Percentiles rank a stretch among this genome's conserved stretches.
phyloP scores from a whole-genome alignment of 2,113 vertebrate genomes.

The Thamnophis sirtalis region DNA sequence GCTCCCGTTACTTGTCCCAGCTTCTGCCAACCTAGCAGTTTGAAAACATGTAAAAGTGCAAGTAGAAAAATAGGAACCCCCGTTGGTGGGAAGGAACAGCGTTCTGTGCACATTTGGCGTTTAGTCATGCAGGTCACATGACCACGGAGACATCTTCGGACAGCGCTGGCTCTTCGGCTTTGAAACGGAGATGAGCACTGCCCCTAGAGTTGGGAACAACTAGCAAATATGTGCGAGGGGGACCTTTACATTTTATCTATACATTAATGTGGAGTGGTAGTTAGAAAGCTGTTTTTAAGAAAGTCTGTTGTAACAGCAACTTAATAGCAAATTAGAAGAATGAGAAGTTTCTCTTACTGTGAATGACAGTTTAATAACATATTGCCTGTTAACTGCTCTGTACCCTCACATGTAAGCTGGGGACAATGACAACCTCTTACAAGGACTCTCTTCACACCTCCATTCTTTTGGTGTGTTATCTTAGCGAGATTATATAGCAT shows the following conservation, averaged over 20 bases:
- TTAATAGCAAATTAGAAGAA: slow-evolving; percentile 14
- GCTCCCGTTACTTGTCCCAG: too few species aligned
- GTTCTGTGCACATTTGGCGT: too few species aligned
- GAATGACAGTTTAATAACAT: slow-evolving; percentile 61
- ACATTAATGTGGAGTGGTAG: background rate
- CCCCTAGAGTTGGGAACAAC: too few species aligned
- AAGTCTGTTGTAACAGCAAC: slow-evolving; percentile 40
- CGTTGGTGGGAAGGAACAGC: too few species aligned
- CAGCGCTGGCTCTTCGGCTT: too few species aligned
- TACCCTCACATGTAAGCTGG: slow-evolving; percentile 58
- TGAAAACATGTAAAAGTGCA: too few species aligned
- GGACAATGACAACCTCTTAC: slow-evolving; percentile 62
- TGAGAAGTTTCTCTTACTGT: slow-evolving; percentile 41
- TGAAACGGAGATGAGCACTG: too few species aligned
- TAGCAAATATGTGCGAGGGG: too few species aligned
- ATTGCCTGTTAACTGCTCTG: slow-evolving; percentile 69
- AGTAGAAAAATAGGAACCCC: too few species aligned
- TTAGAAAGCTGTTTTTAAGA: slow-evolving; percentile 20
- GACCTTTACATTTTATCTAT: background rate
- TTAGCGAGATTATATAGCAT: slow-evolving; percentile 59
- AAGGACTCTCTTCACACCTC: slow-evolving; percentile 72
- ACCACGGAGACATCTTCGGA: too few species aligned
- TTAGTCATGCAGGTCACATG: too few species aligned
- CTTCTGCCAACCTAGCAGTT: too few species aligned
- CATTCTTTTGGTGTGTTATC: slow-evolving; percentile 67